Evolutionary conservation across 92 coral and sea anemone genomes (phyloP).

Genomic region (Palythoa heliodiscus): DNA sequence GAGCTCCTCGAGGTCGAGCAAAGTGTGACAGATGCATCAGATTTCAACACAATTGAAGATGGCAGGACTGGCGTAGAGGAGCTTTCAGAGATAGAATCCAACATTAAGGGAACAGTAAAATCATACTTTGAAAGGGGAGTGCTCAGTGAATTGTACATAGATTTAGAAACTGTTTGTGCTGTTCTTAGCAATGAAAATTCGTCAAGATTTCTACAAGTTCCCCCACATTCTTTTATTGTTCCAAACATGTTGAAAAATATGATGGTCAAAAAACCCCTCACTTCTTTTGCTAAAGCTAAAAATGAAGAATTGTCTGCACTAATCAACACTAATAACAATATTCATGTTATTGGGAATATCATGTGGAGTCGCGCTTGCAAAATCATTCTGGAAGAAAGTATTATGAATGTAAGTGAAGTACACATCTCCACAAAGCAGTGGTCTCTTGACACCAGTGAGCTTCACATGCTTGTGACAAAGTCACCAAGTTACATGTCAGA

Average conservation of each 20-base stretch:
- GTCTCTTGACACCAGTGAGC: constrained; percentile 29
- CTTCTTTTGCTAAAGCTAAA: constrained; percentile 16
- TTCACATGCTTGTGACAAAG: constrained; percentile 39
- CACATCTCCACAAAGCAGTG: constrained; percentile 27
- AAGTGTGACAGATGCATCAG: background rate
- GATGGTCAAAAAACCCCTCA: constrained; percentile 12
- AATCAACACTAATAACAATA: constrained; percentile 3
- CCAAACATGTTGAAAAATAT: background rate
- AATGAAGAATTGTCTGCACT: constrained; percentile 19
- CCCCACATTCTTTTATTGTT: background rate
- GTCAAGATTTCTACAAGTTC: background rate
- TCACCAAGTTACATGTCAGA: constrained; percentile 38
- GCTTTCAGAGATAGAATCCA: background rate
- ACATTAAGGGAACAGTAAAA: background rate
- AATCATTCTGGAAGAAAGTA: constrained; percentile 13
- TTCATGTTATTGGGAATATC: constrained; percentile 34
- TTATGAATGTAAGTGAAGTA: constrained; percentile 21
- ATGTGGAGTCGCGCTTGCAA: constrained; percentile 22
- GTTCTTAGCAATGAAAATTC: background rate
- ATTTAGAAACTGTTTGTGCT: constrained; percentile 33
- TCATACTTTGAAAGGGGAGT: constrained; percentile 31
- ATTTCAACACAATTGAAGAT: background rate
- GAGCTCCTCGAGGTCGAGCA: background rate
- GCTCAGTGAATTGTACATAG: constrained; percentile 32
- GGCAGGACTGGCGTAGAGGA: background rate